Evolutionary conservation across 2,888 invertebrate genomes (phyloP), one percentile per base, ranked within the genome.

Genomic region (Lasioglossum pauxillum): DNA sequence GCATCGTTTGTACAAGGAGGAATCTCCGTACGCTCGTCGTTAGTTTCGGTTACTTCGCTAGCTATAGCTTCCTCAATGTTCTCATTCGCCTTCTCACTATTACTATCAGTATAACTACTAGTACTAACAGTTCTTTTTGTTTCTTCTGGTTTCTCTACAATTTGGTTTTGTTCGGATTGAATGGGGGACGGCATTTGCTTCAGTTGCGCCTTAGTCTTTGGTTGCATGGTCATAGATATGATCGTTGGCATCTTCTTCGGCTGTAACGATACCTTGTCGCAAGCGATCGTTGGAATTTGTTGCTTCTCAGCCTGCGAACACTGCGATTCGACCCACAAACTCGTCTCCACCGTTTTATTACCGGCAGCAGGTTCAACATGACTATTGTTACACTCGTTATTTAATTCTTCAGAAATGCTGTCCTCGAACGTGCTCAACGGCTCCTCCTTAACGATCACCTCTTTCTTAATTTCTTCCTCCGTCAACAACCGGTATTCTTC

Each of bases 161-260:
- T 12, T 27, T 77, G 53, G 14, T 23, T 82, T 19, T 67, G 82
- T 14, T 73, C 75, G 23, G n/a, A 76, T 14, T 85, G 80, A 31
- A 12, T 60, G 10, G 77, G 72, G 12, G 92, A 93, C 0, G 93
- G 92, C 91, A 93, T 91, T 49, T 92, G 92, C 72, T 95, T 94
- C 12, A 93, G 75, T 27, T 95, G 94, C 0, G 93, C 92, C 60
- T 93, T 94, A 0, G 93, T 93, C 53, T 93, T 94, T 14, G 83
- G 88, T 38, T 78, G 89, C 19, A 27, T 44, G 8, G 76, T 64
- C 75, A 46, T 78, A 1, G 75, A 53, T 27, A 57, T 31, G 16
- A 72, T 46, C 7, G 73, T 5, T 3, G 80, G 31, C 53, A 75
- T 78, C 8, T 64, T 81, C 14, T 79, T 79, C 7, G 23, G 2